A percentile compares a stretch with the other conserved stretches of the same genome.
phyloP scores from a whole-genome alignment of 2,113 vertebrate genomes.

The Thamnaconus septentrionalis region DNA sequence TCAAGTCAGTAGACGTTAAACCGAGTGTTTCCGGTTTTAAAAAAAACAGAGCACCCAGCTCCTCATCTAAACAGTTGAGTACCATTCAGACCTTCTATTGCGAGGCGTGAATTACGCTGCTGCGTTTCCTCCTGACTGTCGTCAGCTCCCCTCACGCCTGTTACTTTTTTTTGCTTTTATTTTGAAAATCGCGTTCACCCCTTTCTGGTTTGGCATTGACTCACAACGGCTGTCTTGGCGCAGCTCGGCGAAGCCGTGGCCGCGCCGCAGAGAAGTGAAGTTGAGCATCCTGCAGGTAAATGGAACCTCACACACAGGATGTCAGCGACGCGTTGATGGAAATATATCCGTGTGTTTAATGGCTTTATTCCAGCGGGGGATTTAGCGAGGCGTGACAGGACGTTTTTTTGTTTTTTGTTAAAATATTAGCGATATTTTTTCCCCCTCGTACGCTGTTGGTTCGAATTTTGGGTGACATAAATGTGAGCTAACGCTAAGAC shows the following conservation, averaged over 20 bases:
- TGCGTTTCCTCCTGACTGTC: no score
- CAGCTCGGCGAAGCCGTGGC: constrained; percentile 35
- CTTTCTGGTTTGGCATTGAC: constrained; percentile 9
- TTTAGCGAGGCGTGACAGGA: background rate
- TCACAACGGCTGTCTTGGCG: constrained; percentile 17
- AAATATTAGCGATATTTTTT: background rate
- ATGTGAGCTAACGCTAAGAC: constrained; percentile 7
- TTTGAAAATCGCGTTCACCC: background rate
- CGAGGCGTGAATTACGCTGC: no score
- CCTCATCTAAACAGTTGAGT: no score
- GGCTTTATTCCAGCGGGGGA: background rate
- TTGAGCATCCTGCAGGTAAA: constrained; percentile 70
- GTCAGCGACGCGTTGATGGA: background rate
- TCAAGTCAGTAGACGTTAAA: no score
- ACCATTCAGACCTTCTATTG: no score
- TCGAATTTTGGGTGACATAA: constrained; percentile 7
- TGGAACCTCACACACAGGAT: background rate
- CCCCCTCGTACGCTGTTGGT: constrained; percentile 15
- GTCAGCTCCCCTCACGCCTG: no score
- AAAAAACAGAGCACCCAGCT: no score
- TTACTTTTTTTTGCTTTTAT: constrained; percentile 25
- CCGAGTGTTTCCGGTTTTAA: no score
- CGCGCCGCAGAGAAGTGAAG: constrained; percentile 70
- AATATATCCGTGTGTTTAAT: no score
- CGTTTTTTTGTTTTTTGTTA: background rate